phyloP scores from a whole-genome alignment of 2,888 invertebrate genomes.

The Eupithecia tripunctaria region DNA sequence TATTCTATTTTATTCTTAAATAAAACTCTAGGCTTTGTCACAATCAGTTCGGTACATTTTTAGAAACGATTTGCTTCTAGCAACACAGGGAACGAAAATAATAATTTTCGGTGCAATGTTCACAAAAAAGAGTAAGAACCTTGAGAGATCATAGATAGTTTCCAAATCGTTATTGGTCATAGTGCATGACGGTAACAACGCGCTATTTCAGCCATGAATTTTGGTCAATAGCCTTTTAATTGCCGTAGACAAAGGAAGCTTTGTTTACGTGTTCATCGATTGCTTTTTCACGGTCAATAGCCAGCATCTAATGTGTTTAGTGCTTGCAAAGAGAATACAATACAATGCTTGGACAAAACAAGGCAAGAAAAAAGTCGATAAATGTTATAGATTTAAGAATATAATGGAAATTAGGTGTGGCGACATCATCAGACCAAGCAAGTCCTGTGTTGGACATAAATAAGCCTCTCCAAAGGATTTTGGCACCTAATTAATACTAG shows the following conservation, averaged over 20 bases:
- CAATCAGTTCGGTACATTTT: no score
- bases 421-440: background rate
- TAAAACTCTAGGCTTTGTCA: no score
- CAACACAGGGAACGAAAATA: background rate
- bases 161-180: slow-evolving; percentile 32
- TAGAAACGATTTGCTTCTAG: no score
- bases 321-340: background rate
- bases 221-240: slow-evolving; percentile 34
- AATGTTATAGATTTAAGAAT: background rate
- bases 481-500: no score
- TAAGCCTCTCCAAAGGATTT: background rate
- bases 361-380: background rate
- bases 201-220: slow-evolving; percentile 27
- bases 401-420: background rate
- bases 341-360: background rate
- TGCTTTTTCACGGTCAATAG: slow-evolving; percentile 12
- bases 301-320: background rate
- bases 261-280: slow-evolving; percentile 19
- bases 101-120: background rate
- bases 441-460: background rate
- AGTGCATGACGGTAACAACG: slow-evolving; percentile 14
- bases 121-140: slow-evolving; percentile 1
- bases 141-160: slow-evolving; percentile 7
- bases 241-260: slow-evolving; percentile 23
- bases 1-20: no score